These are phyloP conservation scores for Meandrina meandrites DNA, from an alignment of 92 coral and sea anemone genomes.

Conservation along the genomic window DNA sequence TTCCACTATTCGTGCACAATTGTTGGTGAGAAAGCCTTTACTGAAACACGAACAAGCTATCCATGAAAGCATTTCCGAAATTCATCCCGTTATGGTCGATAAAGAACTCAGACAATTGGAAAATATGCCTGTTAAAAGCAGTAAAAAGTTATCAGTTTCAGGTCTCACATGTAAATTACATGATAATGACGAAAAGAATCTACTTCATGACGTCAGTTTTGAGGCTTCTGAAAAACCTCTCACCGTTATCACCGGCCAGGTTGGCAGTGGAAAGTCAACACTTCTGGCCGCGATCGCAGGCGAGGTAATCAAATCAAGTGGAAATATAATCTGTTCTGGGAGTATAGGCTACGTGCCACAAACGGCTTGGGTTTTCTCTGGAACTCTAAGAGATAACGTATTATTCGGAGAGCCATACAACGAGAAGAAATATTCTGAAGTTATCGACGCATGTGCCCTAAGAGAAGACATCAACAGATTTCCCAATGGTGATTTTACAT, in stretches of 20 bases:
- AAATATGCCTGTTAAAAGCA: too few relatives aligned
- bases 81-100: too few relatives aligned
- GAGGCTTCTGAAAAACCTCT: neutral
- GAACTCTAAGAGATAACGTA: neutral
- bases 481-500: neutral
- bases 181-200: neutral
- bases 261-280: too few relatives aligned
- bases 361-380: neutral
- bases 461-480: neutral
- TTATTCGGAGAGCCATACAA: neutral
- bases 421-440: neutral
- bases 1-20: too few relatives aligned
- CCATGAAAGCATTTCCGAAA: too few relatives aligned
- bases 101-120: too few relatives aligned
- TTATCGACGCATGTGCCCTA: neutral
- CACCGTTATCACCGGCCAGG: neutral
- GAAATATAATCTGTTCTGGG: neutral
- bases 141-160: too few relatives aligned
- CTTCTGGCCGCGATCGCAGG: neutral
- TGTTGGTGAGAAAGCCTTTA: too few relatives aligned
- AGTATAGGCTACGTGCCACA: neutral
- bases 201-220: conserved; percentile 8
- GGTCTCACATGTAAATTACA: too few relatives aligned
- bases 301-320: conserved; percentile 4
- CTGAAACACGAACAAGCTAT: too few relatives aligned